phyloP scores from a whole-genome alignment of 2,797 vertebrate species.

The Aeoliscus strigatus region DNA sequence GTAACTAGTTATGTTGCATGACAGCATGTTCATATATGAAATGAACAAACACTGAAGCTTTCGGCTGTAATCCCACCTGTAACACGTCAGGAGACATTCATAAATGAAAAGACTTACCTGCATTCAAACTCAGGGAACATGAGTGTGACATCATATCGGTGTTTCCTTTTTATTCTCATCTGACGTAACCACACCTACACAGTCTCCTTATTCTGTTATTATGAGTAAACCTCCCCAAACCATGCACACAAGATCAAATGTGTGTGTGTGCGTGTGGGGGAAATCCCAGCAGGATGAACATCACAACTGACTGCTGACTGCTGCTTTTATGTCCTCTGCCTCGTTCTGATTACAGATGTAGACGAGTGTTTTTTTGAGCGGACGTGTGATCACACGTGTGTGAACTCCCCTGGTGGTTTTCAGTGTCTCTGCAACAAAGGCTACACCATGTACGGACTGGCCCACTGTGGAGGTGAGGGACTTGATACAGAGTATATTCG shows the following conservation, averaged over 20 bases:
- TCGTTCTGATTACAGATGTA: slow-evolving; percentile 84
- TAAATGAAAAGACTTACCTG: no score
- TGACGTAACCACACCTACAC: neutral
- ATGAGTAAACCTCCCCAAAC: slow-evolving; percentile 9
- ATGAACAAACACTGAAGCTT: no score
- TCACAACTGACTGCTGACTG: slow-evolving; percentile 45
- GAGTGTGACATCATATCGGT: no score
- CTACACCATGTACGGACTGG: slow-evolving; percentile 89
- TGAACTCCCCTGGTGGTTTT: slow-evolving; percentile 91
- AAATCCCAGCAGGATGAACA: slow-evolving; percentile 56
- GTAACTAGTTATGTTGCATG: no score
- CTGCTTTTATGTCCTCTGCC: slow-evolving; percentile 57
- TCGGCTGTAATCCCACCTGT: no score
- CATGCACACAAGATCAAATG: slow-evolving; percentile 22
- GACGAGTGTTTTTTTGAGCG: slow-evolving; percentile 96
- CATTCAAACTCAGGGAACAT: no score
- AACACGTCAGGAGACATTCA: no score
- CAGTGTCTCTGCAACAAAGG: slow-evolving; percentile 90
- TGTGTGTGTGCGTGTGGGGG: slow-evolving; percentile 33
- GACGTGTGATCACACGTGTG: slow-evolving; percentile 93
- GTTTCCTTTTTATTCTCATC: no score
- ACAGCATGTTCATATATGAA: no score
- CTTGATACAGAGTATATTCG: no score
- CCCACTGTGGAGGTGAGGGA: slow-evolving; percentile 93
- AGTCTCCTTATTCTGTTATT: slow-evolving; percentile 13